These are phyloP conservation scores for Triops cancriformis DNA, from an alignment of 1,140 invertebrate species.

Conservation along the genomic window DNA sequence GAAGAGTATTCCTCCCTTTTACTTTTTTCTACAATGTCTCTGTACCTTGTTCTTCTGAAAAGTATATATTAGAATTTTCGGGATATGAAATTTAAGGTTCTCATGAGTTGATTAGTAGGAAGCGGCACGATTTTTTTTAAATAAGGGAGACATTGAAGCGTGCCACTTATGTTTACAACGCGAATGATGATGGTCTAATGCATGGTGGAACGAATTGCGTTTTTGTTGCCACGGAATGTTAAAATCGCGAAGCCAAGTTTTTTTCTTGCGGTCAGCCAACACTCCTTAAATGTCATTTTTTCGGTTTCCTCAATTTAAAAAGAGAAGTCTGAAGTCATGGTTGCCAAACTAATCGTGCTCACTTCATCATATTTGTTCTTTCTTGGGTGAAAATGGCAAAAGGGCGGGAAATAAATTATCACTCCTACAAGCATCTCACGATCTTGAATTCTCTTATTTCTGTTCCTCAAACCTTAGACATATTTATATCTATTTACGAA, in stretches of 20 bases:
- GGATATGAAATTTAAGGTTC: too few species aligned
- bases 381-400: neutral
- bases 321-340: neutral
- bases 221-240: too few species aligned
- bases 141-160: neutral
- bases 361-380: constrained; percentile 14
- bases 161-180: neutral
- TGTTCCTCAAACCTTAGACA: too few species aligned
- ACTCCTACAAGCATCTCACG: neutral
- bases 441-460: too few species aligned
- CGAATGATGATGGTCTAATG: neutral
- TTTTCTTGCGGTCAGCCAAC: neutral
- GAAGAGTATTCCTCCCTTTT: too few species aligned
- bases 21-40: too few species aligned
- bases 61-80: too few species aligned
- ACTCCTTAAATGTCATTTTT: neutral
- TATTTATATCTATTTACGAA: too few species aligned
- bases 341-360: neutral
- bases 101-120: too few species aligned
- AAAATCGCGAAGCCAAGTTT: too few species aligned
- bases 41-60: too few species aligned
- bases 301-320: neutral
- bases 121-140: too few species aligned
- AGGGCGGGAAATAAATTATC: neutral
- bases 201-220: neutral